These are phyloP conservation scores for Acrocera orbiculus DNA, from an alignment of 2,888 invertebrate species.

Conservation along the genomic window DNA sequence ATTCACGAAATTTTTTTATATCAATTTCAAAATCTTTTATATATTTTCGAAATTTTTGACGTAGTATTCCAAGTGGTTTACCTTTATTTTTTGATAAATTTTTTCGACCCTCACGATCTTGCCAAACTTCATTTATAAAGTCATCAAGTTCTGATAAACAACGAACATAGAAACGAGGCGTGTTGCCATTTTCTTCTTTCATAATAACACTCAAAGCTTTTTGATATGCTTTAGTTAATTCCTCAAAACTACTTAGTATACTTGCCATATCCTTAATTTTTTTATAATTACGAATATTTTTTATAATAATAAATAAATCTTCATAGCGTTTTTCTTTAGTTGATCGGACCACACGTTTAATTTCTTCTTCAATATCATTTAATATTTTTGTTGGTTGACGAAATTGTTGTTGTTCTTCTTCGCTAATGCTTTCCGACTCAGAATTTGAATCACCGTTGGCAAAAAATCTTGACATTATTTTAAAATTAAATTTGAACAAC, in stretches of 20 bases:
- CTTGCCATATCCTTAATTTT: constrained; percentile 98
- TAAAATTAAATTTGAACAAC: too few relatives aligned
- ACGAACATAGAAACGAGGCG: constrained; percentile 78
- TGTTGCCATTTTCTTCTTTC: constrained; percentile 83
- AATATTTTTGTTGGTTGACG: constrained; percentile 45
- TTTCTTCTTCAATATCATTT: constrained; percentile 88
- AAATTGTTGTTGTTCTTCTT: constrained; percentile 67
- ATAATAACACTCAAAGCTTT: constrained; percentile 83
- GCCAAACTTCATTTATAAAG: constrained; percentile 84
- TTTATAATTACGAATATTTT: constrained; percentile 81
- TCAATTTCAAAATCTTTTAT: constrained; percentile 84
- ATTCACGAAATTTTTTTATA: constrained; percentile 66
- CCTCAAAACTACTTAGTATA: constrained; percentile 89
- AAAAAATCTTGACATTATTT: constrained; percentile 77
- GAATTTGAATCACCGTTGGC: constrained; percentile 88
- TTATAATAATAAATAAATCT: constrained; percentile 81
- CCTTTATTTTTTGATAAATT: constrained; percentile 82
- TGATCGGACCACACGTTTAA: constrained; percentile 89
- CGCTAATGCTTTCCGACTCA: constrained; percentile 79
- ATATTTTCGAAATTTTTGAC: constrained; percentile 92
- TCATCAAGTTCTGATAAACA: constrained; percentile 78
- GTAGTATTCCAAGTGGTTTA: constrained; percentile 79
- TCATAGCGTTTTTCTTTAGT: constrained; percentile 95
- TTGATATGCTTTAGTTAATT: constrained; percentile 72
- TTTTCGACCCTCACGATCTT: constrained; percentile 72